Conservation (phyloP, 2,888 invertebrate species). For the Apodemia mormo region DNA sequence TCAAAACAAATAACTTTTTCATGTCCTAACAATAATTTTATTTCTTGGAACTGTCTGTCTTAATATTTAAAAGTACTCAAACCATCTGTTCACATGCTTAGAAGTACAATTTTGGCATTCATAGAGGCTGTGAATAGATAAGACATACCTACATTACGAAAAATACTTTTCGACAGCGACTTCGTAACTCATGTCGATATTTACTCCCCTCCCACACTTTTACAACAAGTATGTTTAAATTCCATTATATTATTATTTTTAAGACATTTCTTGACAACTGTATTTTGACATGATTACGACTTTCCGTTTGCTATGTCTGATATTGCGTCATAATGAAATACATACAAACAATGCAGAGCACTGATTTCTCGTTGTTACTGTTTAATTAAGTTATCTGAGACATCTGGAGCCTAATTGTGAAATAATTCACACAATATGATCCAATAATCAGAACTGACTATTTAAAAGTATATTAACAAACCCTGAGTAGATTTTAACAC, state of each 20-base stretch:
- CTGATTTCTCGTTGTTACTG: not conserved
- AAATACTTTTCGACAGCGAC: not conserved
- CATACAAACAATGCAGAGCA: not conserved
- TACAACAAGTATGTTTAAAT: not conserved
- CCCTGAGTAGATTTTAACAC: too few species aligned
- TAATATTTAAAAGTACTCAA: too few species aligned
- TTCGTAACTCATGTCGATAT: not conserved
- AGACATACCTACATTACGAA: not conserved
- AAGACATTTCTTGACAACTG: slow-evolving; percentile 1
- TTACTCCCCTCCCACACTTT: not conserved
- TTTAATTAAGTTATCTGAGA: slow-evolving; percentile 7
- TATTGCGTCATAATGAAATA: not conserved
- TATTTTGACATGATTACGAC: slow-evolving; percentile 16
- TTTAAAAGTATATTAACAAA: too few species aligned
- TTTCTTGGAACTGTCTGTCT: too few species aligned
- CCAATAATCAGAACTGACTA: too few species aligned
- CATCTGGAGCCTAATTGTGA: not conserved
- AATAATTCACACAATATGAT: not conserved
- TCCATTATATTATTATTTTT: not conserved
- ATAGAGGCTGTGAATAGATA: not conserved
- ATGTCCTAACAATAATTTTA: too few species aligned
- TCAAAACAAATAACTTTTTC: too few species aligned
- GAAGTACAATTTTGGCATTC: too few species aligned
- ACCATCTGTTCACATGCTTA: too few species aligned
- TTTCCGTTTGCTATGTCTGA: not conserved